A percentile compares a stretch with the other conserved stretches of the same genome.
Evolutionary conservation across 2,797 vertebrate genomes (phyloP).

Genomic region (Labeo calbasu): DNA sequence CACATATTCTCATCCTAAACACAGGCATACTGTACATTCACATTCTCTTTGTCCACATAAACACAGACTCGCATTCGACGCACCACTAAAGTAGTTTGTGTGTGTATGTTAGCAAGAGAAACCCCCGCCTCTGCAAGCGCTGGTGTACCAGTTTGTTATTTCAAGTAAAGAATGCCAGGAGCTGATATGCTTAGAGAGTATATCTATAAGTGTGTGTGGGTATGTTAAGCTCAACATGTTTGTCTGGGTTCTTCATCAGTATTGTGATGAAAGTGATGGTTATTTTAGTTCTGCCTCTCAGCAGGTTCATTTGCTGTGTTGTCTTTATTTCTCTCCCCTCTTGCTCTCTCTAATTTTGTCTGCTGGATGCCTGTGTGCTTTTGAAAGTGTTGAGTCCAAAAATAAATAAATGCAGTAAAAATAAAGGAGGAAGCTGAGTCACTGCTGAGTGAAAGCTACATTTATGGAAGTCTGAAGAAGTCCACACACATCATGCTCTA

Average conservation of each 20-base stretch:
- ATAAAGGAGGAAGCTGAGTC: constrained; percentile 61
- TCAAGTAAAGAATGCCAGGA: constrained; percentile 43
- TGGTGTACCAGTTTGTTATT: constrained; percentile 41
- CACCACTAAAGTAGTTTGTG: constrained; percentile 16
- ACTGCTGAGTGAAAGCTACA: constrained; percentile 53
- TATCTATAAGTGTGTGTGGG: constrained; percentile 37
- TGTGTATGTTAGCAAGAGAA: constrained; percentile 12
- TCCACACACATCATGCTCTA: constrained; percentile 22
- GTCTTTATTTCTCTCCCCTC: background rate
- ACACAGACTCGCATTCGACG: constrained; percentile 24
- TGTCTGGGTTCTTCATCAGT: constrained; percentile 27
- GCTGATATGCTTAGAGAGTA: constrained; percentile 22
- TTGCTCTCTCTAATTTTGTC: constrained; percentile 18
- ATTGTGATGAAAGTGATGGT: constrained; percentile 25
- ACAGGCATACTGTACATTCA: constrained; percentile 38
- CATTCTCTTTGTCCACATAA: constrained; percentile 15
- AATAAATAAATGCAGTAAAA: constrained; percentile 61
- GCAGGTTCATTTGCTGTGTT: constrained; percentile 33
- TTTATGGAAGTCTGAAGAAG: constrained; percentile 50
- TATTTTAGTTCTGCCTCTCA: constrained; percentile 43
- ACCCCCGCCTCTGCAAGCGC: background rate
- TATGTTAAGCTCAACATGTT: constrained; percentile 28
- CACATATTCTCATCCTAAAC: constrained; percentile 32
- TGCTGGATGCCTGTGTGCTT: constrained; percentile 42
- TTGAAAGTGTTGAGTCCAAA: constrained; percentile 47